These are phyloP conservation scores for Lacerta viridis DNA, from an alignment of 2,797 vertebrate genomes.

Conservation along the genomic window DNA sequence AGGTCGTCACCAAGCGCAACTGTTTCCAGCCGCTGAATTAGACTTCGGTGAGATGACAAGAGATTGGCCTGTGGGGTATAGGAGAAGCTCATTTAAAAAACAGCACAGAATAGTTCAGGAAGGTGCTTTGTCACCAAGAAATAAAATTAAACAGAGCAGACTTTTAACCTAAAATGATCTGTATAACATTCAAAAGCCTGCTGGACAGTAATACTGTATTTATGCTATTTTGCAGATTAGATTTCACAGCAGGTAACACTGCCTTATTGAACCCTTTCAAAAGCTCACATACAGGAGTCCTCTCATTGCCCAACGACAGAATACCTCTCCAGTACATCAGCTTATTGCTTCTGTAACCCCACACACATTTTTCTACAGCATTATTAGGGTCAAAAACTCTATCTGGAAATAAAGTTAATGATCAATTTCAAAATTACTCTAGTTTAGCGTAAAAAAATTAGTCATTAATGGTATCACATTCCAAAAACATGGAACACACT, in stretches of 20 bases:
- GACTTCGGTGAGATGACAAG: constrained; percentile 94
- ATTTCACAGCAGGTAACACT: too few relatives aligned
- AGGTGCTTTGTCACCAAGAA: constrained; percentile 46
- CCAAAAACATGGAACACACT: not conserved
- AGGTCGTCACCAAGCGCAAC: constrained; percentile 92
- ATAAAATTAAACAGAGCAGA: not conserved
- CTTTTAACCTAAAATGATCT: not conserved
- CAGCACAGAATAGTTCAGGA: constrained; percentile 14
- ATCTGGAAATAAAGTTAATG: not conserved
- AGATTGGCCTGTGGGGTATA: constrained; percentile 89
- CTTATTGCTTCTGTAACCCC: not conserved
- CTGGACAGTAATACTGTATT: not conserved
- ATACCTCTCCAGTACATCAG: not conserved
- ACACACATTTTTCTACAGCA: not conserved
- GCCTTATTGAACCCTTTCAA: not conserved
- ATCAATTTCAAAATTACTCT: not conserved
- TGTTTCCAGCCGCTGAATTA: constrained; percentile 93
- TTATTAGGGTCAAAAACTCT: not conserved
- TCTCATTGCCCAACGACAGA: not conserved
- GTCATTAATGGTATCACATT: not conserved
- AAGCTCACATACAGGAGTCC: not conserved
- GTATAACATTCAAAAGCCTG: too few relatives aligned
- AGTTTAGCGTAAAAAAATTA: not conserved
- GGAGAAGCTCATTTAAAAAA: constrained; percentile 63
- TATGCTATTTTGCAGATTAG: not conserved